These are phyloP conservation scores for Anthophora plumipes DNA, from an alignment of 2,888 invertebrate genomes.

Conservation along the genomic window DNA sequence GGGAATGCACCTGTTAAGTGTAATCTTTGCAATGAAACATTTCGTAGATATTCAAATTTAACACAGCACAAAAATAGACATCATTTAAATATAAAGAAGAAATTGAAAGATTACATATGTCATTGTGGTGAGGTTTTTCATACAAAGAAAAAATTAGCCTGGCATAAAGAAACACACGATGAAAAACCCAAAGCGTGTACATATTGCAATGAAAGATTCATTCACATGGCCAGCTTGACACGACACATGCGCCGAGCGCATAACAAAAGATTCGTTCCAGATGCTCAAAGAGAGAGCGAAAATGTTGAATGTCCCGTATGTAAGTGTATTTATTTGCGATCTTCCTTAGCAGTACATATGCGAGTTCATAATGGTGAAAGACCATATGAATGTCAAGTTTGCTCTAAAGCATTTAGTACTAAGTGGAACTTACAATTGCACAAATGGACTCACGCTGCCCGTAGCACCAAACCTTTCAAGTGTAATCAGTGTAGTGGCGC, in stretches of 20 bases:
- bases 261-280: conserved; percentile 90
- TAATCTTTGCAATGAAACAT: conserved; percentile 91
- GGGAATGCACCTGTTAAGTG: conserved; percentile 93
- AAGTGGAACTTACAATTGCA: conserved; percentile 96
- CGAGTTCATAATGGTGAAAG: conserved; percentile 90
- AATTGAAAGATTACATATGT: conserved; percentile 90
- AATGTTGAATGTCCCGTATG: conserved; percentile 93
- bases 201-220: conserved; percentile 94
- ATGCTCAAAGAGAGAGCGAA: conserved; percentile 87
- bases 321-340: conserved; percentile 91
- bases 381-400: conserved; percentile 92
- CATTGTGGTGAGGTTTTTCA: conserved; percentile 93
- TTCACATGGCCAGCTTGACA: conserved; percentile 93
- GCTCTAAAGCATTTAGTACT: conserved; percentile 94
- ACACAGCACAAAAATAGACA: conserved; percentile 93
- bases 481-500: conserved; percentile 94
- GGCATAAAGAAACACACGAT: conserved; percentile 95
- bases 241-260: conserved; percentile 93
- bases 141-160: conserved; percentile 92
- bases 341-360: conserved; percentile 92
- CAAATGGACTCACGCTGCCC: conserved; percentile 94
- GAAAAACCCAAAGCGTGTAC: conserved; percentile 93
- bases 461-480: conserved; percentile 93
- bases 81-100: conserved; percentile 90
- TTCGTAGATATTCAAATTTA: conserved; percentile 93